Conservation (phyloP, 2,113 vertebrate species). For the Calyptomena viridis region DNA sequence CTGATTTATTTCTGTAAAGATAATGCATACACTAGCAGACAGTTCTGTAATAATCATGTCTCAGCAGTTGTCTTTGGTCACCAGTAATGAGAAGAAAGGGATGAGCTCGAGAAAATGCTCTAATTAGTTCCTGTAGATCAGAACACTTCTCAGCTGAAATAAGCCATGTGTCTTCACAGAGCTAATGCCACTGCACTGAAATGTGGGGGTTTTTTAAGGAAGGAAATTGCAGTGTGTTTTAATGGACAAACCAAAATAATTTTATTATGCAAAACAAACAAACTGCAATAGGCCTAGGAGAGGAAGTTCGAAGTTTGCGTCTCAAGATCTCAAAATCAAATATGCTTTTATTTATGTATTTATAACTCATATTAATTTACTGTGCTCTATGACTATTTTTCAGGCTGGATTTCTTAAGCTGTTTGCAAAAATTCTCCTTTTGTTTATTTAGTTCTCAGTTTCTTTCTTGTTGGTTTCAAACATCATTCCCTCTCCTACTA, state of each 20-base stretch:
- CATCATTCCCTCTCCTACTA: background rate
- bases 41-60: constrained; percentile 26
- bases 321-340: constrained; percentile 15
- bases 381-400: background rate
- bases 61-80: constrained; percentile 60
- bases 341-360: background rate
- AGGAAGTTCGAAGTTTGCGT: background rate
- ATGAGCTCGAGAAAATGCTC: background rate
- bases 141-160: constrained; percentile 22
- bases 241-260: constrained; percentile 5
- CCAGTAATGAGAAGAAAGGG: constrained; percentile 61
- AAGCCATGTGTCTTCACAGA: background rate
- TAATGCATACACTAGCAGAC: background rate
- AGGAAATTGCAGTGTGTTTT: background rate
- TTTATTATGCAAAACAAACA: constrained; percentile 7
- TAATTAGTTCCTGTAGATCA: constrained; percentile 57
- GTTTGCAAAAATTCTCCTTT: background rate
- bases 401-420: background rate
- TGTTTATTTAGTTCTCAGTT: background rate
- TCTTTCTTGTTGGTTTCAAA: background rate
- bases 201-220: background rate
- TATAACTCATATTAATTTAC: background rate
- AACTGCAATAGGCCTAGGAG: background rate
- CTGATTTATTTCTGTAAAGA: constrained; percentile 12
- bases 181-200: constrained; percentile 5